These are phyloP conservation scores for Pteromalus puparum DNA, from an alignment of 1,140 invertebrate species.

Conservation along the genomic window DNA sequence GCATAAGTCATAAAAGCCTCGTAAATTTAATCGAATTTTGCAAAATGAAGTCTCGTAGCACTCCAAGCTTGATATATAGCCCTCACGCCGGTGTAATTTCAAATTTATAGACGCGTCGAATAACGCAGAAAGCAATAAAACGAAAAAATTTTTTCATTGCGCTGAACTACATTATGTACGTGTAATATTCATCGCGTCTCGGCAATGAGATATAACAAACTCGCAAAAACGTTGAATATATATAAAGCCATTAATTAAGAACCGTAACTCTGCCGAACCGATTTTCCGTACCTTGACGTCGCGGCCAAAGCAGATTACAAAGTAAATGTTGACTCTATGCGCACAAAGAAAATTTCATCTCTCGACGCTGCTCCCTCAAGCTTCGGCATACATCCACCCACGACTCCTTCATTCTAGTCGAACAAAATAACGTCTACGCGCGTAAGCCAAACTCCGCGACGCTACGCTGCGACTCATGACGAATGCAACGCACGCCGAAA, in stretches of 20 bases:
- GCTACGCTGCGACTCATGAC: background rate
- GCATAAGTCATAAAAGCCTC: background rate
- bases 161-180: no score
- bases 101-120: background rate
- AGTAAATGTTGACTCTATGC: slow-evolving; percentile 38
- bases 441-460: background rate
- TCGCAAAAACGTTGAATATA: background rate
- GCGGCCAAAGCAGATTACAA: slow-evolving; percentile 32
- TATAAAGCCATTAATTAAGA: background rate
- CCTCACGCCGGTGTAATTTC: background rate
- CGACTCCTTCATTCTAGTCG: background rate
- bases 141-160: no score
- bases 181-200: background rate
- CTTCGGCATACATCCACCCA: background rate
- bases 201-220: background rate
- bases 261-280: background rate
- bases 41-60: background rate
- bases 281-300: background rate
- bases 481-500: slow-evolving; percentile 31
- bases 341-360: slow-evolving; percentile 40
- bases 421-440: slow-evolving; percentile 6
- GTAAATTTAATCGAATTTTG: background rate
- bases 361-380: background rate
- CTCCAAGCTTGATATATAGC: background rate
- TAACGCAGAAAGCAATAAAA: background rate